A percentile compares a stretch with the other conserved stretches of the same genome.
phyloP scores from a whole-genome alignment of 2,888 invertebrate genomes.

The Oxytorus armatus region DNA sequence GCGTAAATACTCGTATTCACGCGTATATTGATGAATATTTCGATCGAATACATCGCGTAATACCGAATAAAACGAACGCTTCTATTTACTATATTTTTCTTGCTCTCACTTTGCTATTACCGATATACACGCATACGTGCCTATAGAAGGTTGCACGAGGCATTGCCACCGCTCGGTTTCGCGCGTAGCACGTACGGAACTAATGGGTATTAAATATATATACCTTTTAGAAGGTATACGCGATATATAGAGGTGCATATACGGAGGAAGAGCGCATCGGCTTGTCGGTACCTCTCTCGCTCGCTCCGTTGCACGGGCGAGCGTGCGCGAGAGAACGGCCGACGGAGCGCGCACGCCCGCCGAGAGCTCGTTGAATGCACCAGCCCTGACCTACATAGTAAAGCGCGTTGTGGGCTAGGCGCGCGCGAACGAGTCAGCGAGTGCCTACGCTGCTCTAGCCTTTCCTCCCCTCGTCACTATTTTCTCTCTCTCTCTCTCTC shows the following conservation, averaged over 20 bases:
- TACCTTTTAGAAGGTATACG: neutral
- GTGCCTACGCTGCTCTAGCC: constrained; percentile 75
- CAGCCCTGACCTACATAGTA: constrained; percentile 85
- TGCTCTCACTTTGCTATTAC: neutral
- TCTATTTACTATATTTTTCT: neutral
- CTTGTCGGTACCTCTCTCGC: constrained; percentile 9
- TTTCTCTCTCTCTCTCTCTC: constrained; percentile 30
- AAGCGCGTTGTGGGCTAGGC: constrained; percentile 83
- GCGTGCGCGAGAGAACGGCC: constrained; percentile 51
- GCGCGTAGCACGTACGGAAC: constrained; percentile 37
- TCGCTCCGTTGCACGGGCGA: constrained; percentile 33
- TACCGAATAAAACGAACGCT: neutral
- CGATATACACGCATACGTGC: neutral
- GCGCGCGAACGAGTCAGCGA: constrained; percentile 72
- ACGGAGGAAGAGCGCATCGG: constrained; percentile 60
- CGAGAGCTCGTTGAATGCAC: constrained; percentile 82
- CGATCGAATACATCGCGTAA: neutral
- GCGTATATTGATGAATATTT: neutral
- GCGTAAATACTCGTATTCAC: too few species aligned
- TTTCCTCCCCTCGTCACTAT: constrained; percentile 78
- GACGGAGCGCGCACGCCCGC: constrained; percentile 67
- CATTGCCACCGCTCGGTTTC: constrained; percentile 20
- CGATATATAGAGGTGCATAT: neutral
- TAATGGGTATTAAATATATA: constrained; percentile 53
- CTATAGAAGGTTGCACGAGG: constrained; percentile 13